These are phyloP conservation scores for Butorides virescens DNA, from an alignment of 2,113 vertebrate genomes.

Conservation along the genomic window DNA sequence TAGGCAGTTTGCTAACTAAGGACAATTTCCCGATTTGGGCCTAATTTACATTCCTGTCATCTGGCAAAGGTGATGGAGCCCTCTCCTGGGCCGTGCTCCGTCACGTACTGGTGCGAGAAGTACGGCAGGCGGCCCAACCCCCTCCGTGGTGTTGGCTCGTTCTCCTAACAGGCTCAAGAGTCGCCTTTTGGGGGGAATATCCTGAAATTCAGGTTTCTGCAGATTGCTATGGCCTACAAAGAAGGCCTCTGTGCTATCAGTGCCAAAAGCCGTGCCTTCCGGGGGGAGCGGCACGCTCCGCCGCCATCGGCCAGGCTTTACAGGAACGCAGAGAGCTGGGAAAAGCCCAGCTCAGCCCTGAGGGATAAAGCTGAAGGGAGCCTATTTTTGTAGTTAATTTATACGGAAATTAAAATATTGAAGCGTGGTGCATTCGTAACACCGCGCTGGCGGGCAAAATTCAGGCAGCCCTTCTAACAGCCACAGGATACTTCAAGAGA, in stretches of 20 bases:
- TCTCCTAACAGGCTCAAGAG: background rate
- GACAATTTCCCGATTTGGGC: background rate
- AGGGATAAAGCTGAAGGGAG: background rate
- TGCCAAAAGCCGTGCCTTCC: background rate
- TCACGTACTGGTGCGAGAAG: background rate
- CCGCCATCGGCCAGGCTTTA: background rate
- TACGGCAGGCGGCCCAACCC: background rate
- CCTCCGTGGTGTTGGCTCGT: background rate
- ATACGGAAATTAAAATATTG: background rate
- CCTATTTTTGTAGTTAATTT: background rate
- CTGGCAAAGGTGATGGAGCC: background rate
- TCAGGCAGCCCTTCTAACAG: background rate
- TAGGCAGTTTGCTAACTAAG: background rate
- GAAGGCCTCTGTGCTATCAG: background rate
- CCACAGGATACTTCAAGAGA: background rate
- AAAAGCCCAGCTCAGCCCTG: background rate
- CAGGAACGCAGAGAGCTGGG: accelerated
- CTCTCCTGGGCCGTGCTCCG: background rate
- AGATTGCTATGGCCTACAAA: accelerated
- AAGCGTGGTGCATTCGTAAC: background rate
- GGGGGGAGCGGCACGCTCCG: accelerated
- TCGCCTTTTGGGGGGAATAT: background rate
- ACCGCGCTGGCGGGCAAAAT: background rate
- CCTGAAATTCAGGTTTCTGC: background rate
- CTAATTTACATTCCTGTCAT: background rate